Percentiles rank a stretch among this genome's conserved stretches.
These are phyloP conservation scores for Drosophila pseudotakahashii DNA, from an alignment of 2,888 invertebrate species.

Conservation along the genomic window DNA sequence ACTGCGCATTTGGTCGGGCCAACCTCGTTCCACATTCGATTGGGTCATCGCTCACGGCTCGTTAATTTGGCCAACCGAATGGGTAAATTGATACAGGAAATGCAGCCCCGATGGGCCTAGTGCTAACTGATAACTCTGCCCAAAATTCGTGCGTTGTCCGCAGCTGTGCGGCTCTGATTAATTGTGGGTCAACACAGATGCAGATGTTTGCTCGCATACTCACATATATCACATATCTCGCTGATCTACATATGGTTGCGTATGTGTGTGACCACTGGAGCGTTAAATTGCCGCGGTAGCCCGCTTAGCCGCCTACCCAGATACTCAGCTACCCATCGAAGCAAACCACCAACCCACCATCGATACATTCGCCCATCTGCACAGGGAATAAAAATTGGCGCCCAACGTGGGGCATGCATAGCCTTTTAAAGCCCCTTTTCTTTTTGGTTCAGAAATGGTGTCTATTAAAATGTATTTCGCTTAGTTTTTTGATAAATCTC, in stretches of 20 bases:
- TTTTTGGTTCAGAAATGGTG: too few species aligned
- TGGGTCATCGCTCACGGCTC: constrained; percentile 69
- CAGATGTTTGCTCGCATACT: constrained; percentile 4
- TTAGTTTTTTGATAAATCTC: too few species aligned
- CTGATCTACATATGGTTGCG: constrained; percentile 32
- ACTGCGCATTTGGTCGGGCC: constrained; percentile 32
- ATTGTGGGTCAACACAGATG: constrained; percentile 50
- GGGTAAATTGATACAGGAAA: constrained; percentile 63
- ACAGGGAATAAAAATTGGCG: constrained; percentile 3
- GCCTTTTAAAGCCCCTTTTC: not conserved
- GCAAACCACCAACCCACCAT: constrained; percentile 18
- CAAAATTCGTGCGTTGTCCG: constrained; percentile 29
- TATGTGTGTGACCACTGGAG: constrained; percentile 55
- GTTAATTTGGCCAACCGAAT: constrained; percentile 70
- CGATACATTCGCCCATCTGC: constrained; percentile 12
- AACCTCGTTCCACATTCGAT: constrained; percentile 66
- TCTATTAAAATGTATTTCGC: too few species aligned
- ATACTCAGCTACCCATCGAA: constrained; percentile 5
- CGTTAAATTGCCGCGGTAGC: constrained; percentile 69
- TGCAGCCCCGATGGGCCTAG: constrained; percentile 45
- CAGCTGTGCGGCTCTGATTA: constrained; percentile 54
- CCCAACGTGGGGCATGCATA: not conserved
- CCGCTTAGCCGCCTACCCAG: constrained; percentile 34
- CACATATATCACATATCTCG: constrained; percentile 3
- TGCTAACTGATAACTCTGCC: constrained; percentile 31